Conservation (phyloP, 2,888 invertebrate species). For the Cephus spinipes region DNA sequence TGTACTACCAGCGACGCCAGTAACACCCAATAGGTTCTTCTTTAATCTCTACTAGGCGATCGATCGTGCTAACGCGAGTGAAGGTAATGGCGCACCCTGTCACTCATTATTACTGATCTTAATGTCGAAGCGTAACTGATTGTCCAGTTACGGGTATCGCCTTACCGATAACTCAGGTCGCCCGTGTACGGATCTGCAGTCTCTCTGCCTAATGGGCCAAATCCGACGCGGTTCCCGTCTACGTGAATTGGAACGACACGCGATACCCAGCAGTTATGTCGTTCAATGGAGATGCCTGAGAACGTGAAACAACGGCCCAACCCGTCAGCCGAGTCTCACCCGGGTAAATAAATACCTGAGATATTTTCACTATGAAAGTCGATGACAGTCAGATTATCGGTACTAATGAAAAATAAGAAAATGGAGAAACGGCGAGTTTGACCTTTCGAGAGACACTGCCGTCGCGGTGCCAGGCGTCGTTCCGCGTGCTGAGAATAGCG, state of each 20-base stretch:
- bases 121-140: conserved; percentile 59
- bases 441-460: neutral
- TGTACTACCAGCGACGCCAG: no score
- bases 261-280: no score
- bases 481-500: conserved; percentile 39
- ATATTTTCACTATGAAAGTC: neutral
- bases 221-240: conserved; percentile 26
- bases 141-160: conserved; percentile 45
- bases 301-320: no score
- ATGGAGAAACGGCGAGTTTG: neutral
- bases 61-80: neutral
- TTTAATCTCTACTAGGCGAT: conserved; percentile 26
- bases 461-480: conserved; percentile 16
- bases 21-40: conserved; percentile 2
- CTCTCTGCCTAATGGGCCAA: conserved; percentile 33
- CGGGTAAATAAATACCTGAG: no score
- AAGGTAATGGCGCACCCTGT: conserved; percentile 39
- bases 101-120: conserved; percentile 50
- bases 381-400: neutral
- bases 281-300: no score
- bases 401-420: neutral
- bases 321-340: no score
- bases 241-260: neutral
- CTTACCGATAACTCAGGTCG: conserved; percentile 42
- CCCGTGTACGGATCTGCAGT: neutral